These are phyloP conservation scores for Sander vitreus DNA, from an alignment of 2,113 vertebrate genomes.

Conservation along the genomic window DNA sequence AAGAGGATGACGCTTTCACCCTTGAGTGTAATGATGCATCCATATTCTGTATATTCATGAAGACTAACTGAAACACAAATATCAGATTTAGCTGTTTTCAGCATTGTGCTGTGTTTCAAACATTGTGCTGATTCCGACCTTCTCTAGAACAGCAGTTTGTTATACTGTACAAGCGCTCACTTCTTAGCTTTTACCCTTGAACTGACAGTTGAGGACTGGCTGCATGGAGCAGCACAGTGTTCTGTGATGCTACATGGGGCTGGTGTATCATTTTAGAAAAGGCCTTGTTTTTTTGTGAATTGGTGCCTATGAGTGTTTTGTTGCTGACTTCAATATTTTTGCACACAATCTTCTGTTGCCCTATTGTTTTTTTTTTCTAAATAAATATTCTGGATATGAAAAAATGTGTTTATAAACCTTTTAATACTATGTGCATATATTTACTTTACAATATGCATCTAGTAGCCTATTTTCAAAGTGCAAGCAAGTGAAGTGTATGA, in stretches of 20 bases:
- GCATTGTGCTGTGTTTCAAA: slow-evolving; percentile 35
- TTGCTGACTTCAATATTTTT: neutral
- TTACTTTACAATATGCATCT: neutral
- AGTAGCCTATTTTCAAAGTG: neutral
- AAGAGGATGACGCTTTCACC: slow-evolving; percentile 14
- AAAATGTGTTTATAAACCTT: neutral
- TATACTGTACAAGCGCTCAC: neutral
- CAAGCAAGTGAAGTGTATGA: no score
- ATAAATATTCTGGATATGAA: neutral
- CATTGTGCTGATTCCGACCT: slow-evolving; percentile 41
- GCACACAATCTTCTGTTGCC: neutral
- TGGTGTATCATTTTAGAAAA: slow-evolving; percentile 22
- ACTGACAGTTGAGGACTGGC: slow-evolving; percentile 49
- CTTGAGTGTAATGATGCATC: neutral
- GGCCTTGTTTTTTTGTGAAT: neutral
- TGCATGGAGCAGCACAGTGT: neutral
- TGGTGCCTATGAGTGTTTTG: neutral
- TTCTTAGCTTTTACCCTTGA: slow-evolving; percentile 45
- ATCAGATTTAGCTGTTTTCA: slow-evolving; percentile 43
- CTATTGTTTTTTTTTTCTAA: neutral
- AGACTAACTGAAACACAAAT: neutral
- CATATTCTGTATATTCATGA: slow-evolving; percentile 7
- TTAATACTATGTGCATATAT: neutral
- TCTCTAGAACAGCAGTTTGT: slow-evolving; percentile 22
- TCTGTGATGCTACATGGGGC: slow-evolving; percentile 15